phyloP scores from a whole-genome alignment of 1,140 invertebrate species.

The Drosophila pallidifrons region DNA sequence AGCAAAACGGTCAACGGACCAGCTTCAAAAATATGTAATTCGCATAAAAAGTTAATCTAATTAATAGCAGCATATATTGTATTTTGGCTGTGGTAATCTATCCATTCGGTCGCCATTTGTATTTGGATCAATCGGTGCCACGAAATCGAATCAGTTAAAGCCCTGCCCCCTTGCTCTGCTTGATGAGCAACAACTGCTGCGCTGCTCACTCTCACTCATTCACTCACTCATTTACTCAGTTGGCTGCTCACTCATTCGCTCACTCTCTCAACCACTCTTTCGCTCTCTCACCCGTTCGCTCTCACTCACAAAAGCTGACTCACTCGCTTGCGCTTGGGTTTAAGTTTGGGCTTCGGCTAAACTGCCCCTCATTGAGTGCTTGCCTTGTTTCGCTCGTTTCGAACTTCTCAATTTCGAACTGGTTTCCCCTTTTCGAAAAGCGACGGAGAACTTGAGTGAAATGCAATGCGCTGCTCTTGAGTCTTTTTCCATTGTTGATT shows the following conservation, averaged over 20 bases:
- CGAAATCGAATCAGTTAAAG: conserved; percentile 11
- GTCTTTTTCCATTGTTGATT: conserved; percentile 1
- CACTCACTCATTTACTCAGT: neutral
- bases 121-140: conserved; percentile 21
- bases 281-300: conserved; percentile 2
- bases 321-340: neutral
- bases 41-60: no score
- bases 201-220: conserved; percentile 17
- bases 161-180: conserved; percentile 25
- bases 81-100: no score
- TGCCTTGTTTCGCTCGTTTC: conserved; percentile 13
- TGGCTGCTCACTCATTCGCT: conserved; percentile 24
- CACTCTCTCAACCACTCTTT: conserved; percentile 1
- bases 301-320: neutral
- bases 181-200: neutral
- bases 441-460: conserved; percentile 46
- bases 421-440: conserved; percentile 59
- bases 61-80: no score
- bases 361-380: conserved; percentile 45
- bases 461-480: conserved; percentile 15
- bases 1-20: neutral
- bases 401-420: conserved; percentile 38
- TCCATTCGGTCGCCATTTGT: conserved; percentile 29
- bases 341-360: neutral
- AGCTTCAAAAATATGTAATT: no score